Conservation (phyloP, 2,797 vertebrate genomes). For the Ambastaia sidthimunki region DNA sequence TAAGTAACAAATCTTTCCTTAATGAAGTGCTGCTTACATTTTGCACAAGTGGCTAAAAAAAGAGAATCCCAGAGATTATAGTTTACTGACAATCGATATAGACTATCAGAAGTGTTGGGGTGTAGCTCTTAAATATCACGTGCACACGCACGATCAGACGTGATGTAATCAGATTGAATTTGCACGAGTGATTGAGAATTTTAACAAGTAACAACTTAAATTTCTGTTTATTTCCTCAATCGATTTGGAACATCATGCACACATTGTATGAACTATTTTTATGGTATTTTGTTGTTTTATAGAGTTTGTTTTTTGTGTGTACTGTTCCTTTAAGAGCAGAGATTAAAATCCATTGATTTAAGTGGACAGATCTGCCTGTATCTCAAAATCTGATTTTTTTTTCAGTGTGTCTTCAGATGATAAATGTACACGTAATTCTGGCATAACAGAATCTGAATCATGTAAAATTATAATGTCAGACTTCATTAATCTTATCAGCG, state of each 20-base stretch:
- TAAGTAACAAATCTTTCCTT: not conserved
- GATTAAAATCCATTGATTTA: not conserved
- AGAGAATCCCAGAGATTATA: not conserved
- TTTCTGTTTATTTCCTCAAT: not conserved
- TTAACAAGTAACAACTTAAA: not conserved
- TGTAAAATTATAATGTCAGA: not conserved
- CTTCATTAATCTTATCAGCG: not conserved
- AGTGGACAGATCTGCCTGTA: not conserved
- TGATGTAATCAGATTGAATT: not conserved
- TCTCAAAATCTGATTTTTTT: not conserved
- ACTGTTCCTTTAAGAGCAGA: not conserved
- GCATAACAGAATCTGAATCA: not conserved
- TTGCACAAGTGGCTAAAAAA: slow-evolving; percentile 13
- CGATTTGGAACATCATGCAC: not conserved
- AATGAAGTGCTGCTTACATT: slow-evolving; percentile 36
- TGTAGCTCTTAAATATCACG: not conserved
- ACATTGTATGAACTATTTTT: not conserved
- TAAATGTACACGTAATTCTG: not conserved
- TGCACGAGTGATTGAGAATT: not conserved
- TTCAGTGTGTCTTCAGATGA: not conserved
- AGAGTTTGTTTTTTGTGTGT: not conserved
- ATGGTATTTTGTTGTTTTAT: not conserved
- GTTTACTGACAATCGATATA: slow-evolving; percentile 30
- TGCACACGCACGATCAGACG: not conserved
- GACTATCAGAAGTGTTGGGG: not conserved